These are phyloP conservation scores for Chaunax sp. DNA, from an alignment of 2,797 vertebrate genomes.

Conservation along the genomic window DNA sequence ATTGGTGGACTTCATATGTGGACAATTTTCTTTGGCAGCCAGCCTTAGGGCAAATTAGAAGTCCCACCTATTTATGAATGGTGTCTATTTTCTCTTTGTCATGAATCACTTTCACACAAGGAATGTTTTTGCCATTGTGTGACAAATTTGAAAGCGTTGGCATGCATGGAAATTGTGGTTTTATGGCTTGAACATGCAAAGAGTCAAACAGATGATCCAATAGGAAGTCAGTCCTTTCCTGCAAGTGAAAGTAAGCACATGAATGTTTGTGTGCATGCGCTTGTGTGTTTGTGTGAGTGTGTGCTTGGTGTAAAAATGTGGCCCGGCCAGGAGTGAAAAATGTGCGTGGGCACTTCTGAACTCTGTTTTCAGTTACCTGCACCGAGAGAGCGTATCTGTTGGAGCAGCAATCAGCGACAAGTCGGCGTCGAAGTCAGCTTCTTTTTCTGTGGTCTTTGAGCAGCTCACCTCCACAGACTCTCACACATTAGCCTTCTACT, in stretches of 20 bases:
- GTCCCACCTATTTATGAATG: slow-evolving; percentile 22
- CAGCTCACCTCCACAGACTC: slow-evolving; percentile 36
- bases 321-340: slow-evolving; percentile 12
- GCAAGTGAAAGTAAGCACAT: not conserved
- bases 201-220: slow-evolving; percentile 40
- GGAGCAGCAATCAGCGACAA: slow-evolving; percentile 51
- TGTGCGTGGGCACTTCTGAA: slow-evolving; percentile 43
- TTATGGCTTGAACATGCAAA: slow-evolving; percentile 27
- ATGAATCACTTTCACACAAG: slow-evolving; percentile 7
- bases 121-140: slow-evolving; percentile 21
- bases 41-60: slow-evolving; percentile 26
- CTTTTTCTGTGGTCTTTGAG: slow-evolving; percentile 30
- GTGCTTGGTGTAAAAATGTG: slow-evolving; percentile 62
- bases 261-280: slow-evolving; percentile 8
- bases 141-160: slow-evolving; percentile 27
- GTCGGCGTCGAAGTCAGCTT: slow-evolving; percentile 28
- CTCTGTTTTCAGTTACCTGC: slow-evolving; percentile 29
- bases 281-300: not conserved
- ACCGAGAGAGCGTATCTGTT: slow-evolving; percentile 45
- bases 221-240: slow-evolving; percentile 38
- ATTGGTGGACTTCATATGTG: slow-evolving; percentile 37
- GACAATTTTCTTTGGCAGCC: slow-evolving; percentile 35
- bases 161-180: slow-evolving; percentile 22
- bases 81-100: slow-evolving; percentile 1
- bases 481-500: slow-evolving; percentile 9